These are phyloP conservation scores for Drosophila saltans DNA, from an alignment of 1,140 invertebrate species.

Conservation along the genomic window DNA sequence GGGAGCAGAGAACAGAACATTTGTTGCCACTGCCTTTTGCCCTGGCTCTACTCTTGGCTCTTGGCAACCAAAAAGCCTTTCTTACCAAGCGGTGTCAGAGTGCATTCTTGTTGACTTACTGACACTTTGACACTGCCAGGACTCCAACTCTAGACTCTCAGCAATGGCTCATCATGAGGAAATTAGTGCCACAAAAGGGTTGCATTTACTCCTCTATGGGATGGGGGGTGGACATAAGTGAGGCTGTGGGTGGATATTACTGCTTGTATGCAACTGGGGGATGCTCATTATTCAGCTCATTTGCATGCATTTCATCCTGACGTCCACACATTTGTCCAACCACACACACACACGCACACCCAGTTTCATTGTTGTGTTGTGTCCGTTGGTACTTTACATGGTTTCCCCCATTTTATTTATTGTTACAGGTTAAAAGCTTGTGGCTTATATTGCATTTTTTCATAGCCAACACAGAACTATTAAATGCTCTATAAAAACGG, in stretches of 20 bases:
- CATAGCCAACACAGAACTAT: neutral
- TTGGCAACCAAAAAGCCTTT: conserved; percentile 10
- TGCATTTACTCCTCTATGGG: conserved; percentile 19
- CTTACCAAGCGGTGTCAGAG: conserved; percentile 54
- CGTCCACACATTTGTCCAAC: conserved; percentile 50
- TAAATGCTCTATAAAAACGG: neutral
- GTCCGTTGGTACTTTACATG: conserved; percentile 15
- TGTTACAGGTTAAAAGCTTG: conserved; percentile 17
- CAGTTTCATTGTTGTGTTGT: conserved; percentile 25
- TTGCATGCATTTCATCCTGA: conserved; percentile 69
- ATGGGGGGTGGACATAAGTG: neutral
- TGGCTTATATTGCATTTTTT: conserved; percentile 29
- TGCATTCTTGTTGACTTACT: conserved; percentile 80
- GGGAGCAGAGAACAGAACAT: conserved; percentile 13
- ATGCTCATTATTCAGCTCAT: conserved; percentile 77
- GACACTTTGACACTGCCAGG: conserved; percentile 68
- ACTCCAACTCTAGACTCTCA: conserved; percentile 16
- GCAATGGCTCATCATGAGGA: conserved; percentile 46
- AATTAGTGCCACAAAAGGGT: conserved; percentile 70
- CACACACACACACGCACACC: conserved; percentile 8
- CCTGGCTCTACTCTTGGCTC: neutral
- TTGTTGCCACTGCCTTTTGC: conserved; percentile 22
- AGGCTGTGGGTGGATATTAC: neutral
- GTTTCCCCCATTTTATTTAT: conserved; percentile 35
- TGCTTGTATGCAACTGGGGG: neutral